Base-by-base conservation (phyloP, 1,140 invertebrate genomes). In the Bombus fervidus region DNA sequence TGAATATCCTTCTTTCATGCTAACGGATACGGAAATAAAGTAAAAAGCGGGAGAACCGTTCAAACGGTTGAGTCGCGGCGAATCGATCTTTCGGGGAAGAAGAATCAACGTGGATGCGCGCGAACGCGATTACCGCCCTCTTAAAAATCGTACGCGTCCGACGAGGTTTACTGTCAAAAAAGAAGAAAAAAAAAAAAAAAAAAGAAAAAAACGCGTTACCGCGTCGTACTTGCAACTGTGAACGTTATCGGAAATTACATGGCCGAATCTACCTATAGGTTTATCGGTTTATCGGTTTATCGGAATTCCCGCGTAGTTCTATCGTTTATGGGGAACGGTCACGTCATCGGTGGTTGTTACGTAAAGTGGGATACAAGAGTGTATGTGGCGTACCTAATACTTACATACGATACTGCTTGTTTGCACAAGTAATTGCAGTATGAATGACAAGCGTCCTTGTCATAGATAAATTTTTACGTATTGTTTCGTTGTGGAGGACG, bases 1-100 rank as follows among this genome's bases (percentile, higher is more conserved):
- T 91, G 89, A 91, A 91, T 91, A 91, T 86, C 71, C 83, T 81
- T 84, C 89, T 91, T 91, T 91, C 86, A 91, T 86, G 64, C 84
- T 74, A 86, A 89, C 87, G 87, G 85, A 89, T 81, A 89, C 87
- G 83, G 76, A 89, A 89, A 89, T 89, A 89, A 89, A 81, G 87
- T 75, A 89, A 89, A 83, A 76, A 83, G 81, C 25, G 62, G 41
- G 43, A 78, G 81, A 78, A 86, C 76, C 68, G 72, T 69, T 78
- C 62, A 59, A 66, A 78, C 73, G 66, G 15, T 66, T 39, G 41
- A 72, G n/a, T 34, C n/a, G 74, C 18, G 22, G 71, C 15, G 79
- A n/a, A 68, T 57, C 77, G 77, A 85, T 71, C 71, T 10, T 34
- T 69, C 31, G 37, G 66, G 81, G 37, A 66, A 62, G 66, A 79